phyloP scores from a whole-genome alignment of 2,888 invertebrate species.

The Tethea ocularis region DNA sequence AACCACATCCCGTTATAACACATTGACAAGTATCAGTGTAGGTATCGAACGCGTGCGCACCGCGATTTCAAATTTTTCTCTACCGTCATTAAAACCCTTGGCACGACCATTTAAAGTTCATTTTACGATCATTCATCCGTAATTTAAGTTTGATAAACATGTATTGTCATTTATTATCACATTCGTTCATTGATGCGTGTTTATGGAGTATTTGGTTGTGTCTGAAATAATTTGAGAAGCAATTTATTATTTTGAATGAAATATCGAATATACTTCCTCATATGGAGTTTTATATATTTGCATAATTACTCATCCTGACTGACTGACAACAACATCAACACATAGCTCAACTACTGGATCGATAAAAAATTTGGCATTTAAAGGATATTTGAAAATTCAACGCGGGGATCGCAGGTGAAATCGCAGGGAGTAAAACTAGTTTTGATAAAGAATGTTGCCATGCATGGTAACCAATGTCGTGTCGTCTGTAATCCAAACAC shows the following conservation, averaged over 20 bases:
- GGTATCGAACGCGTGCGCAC: conserved; percentile 32
- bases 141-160: conserved; percentile 24
- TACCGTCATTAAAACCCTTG: conserved; percentile 17
- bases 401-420: too few species aligned
- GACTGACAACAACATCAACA: too few species aligned
- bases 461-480: too few species aligned
- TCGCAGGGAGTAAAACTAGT: too few species aligned
- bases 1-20: conserved; percentile 31
- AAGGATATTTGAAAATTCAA: too few species aligned
- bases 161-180: conserved; percentile 42
- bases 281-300: too few species aligned
- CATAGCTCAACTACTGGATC: too few species aligned
- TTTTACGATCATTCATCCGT: conserved; percentile 15
- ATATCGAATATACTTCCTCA: conserved; percentile 2
- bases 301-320: too few species aligned
- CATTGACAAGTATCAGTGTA: conserved; percentile 45
- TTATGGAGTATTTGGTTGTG: conserved; percentile 36
- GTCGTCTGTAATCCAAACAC: too few species aligned
- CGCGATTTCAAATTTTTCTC: conserved; percentile 22
- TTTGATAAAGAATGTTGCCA: too few species aligned
- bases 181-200: conserved; percentile 37
- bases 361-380: too few species aligned
- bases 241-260: conserved; percentile 38
- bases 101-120: conserved; percentile 13
- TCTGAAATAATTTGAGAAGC: conserved; percentile 32